Evolutionary conservation across 2,797 vertebrate species (phyloP), one percentile per base, ranked within the genome.

Genomic region (Channallabes apus): DNA sequence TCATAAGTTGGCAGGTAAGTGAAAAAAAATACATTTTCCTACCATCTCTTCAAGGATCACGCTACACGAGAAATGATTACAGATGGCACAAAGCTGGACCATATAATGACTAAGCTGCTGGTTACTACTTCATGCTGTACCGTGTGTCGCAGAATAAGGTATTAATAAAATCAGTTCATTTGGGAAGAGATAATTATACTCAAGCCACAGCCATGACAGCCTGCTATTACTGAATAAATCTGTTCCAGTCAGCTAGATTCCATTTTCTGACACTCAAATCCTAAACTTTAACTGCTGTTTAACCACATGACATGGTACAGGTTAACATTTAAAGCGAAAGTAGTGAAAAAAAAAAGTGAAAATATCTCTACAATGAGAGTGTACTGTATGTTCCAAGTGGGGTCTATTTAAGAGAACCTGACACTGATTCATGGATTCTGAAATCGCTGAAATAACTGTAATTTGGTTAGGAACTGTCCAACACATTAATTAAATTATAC

Each of bases 141-240:
- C 2, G 20, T 46, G 14, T 14, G 54, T 24, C 7, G 0, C 24
- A 27, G 24, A 27, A 73, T 73, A 73, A 51, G 6, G 24, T 18
- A 9, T n/a, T 32, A 4, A 11, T 24, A 75, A 15, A n/a, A 15
- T 59, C 9, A 0, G 76, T 62, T 62, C 22, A 46, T 80, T 80
- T 41, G 24, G 35, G 59, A 61, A n/a, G 35, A 80, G 24, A 41
- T 78, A 78, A 78, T 78, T n/a, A 62, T 22, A 61, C 18, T 77
- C 76, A 24, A 17, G 29, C 9, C 29, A 61, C 29, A 35, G 56
- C 7, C 7, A 12, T 3, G 32, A 61, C 76, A 78, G 56, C 76
- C 20, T 61, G 5, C 20, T 62, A n/a, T 41, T 62, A 78, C 58
- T 41, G 20, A 61, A 62, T 78, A 32, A 62, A 62, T 38, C 5